Conservation (phyloP, 1,140 invertebrate genomes). For the Leptinotarsa texana region DNA sequence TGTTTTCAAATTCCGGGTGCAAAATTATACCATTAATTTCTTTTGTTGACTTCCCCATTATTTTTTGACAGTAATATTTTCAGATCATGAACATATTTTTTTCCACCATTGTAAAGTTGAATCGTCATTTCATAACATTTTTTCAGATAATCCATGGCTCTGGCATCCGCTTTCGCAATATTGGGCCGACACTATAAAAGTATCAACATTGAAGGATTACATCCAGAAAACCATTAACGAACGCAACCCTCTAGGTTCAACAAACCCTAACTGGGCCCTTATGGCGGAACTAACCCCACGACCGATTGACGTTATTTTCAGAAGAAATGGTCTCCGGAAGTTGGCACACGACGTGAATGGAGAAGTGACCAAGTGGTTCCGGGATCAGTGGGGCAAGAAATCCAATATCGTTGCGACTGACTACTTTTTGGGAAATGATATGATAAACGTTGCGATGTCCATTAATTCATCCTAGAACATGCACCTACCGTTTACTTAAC, state of each 20-base stretch:
- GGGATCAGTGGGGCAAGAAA: slow-evolving; percentile 66
- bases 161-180: slow-evolving; percentile 73
- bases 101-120: too few species aligned
- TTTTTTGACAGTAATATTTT: too few species aligned
- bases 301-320: slow-evolving; percentile 68
- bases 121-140: not conserved
- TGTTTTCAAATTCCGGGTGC: too few species aligned
- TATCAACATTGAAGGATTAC: slow-evolving; percentile 60
- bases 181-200: slow-evolving; percentile 67
- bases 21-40: too few species aligned
- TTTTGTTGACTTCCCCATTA: too few species aligned
- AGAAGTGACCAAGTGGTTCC: slow-evolving; percentile 69
- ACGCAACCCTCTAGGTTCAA: slow-evolving; percentile 50
- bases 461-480: slow-evolving; percentile 55
- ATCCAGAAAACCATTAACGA: slow-evolving; percentile 59
- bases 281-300: slow-evolving; percentile 82
- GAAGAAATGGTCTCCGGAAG: slow-evolving; percentile 66
- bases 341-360: slow-evolving; percentile 72
- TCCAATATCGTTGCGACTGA: slow-evolving; percentile 77
- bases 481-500: too few species aligned
- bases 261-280: slow-evolving; percentile 70
- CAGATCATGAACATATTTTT: too few species aligned
- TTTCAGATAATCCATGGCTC: slow-evolving; percentile 68
- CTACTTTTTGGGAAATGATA: slow-evolving; percentile 77
- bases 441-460: slow-evolving; percentile 71